These are phyloP conservation scores for Rhodeus uyekii DNA, from an alignment of 2,797 vertebrate genomes.

Conservation along the genomic window DNA sequence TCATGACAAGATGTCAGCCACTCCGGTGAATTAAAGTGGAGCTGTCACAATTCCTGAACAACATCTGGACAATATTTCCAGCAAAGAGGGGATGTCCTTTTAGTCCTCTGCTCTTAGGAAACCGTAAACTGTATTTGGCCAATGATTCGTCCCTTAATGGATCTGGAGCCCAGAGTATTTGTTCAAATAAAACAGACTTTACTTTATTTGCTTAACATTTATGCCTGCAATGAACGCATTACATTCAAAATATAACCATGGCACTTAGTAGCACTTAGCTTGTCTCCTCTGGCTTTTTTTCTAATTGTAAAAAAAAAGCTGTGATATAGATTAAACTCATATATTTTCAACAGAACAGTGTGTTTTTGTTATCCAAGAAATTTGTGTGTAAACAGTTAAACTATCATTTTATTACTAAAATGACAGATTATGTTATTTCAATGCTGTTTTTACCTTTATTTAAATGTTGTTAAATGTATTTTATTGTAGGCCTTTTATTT, in stretches of 20 bases:
- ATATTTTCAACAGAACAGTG: background rate
- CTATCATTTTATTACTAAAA: background rate
- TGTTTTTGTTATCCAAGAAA: background rate
- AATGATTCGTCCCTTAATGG: slow-evolving; percentile 44
- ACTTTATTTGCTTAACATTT: slow-evolving; percentile 56
- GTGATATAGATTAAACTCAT: background rate
- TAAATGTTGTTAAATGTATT: background rate
- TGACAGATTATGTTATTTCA: background rate
- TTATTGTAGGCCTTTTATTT: background rate
- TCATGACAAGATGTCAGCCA: slow-evolving; percentile 1
- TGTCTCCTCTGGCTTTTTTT: background rate
- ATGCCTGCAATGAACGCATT: slow-evolving; percentile 29
- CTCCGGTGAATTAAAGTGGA: background rate
- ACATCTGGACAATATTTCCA: slow-evolving; percentile 19
- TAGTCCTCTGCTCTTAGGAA: slow-evolving; percentile 28
- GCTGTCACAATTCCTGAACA: slow-evolving; percentile 11
- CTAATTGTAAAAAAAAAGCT: slow-evolving; percentile 11
- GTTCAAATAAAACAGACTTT: slow-evolving; percentile 43
- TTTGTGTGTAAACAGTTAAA: background rate
- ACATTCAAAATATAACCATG: slow-evolving; percentile 32
- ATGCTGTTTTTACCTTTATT: background rate
- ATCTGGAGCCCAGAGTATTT: slow-evolving; percentile 38
- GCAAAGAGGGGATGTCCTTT: slow-evolving; percentile 13
- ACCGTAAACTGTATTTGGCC: slow-evolving; percentile 44
- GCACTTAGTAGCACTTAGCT: slow-evolving; percentile 14